Evolutionary conservation across 1,140 invertebrate genomes (phyloP).

Genomic region (Tribolium madens): DNA sequence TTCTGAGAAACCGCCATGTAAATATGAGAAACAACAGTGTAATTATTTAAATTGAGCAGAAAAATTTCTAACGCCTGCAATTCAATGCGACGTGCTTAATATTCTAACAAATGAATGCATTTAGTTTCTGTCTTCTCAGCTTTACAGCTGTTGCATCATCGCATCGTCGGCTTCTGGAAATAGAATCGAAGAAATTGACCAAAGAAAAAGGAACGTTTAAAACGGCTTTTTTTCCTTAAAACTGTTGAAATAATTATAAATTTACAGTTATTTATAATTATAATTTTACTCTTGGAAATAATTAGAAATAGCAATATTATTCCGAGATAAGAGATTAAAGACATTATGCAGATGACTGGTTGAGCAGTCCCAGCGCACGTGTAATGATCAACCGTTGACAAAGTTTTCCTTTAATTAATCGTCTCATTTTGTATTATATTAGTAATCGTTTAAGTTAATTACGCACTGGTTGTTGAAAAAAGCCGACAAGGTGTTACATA

Average conservation of each 20-base stretch:
- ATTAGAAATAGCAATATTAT: too few relatives aligned
- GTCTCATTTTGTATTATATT: background rate
- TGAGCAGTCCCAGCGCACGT: background rate
- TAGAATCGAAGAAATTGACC: background rate
- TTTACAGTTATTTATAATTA: background rate
- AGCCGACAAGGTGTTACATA: conserved; percentile 26
- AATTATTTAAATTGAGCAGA: conserved; percentile 12
- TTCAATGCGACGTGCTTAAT: conserved; percentile 3
- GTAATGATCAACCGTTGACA: background rate
- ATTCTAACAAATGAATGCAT: conserved; percentile 5
- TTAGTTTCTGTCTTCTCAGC: conserved; percentile 15
- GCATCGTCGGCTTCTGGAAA: background rate
- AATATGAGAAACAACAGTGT: background rate
- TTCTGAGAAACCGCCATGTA: background rate
- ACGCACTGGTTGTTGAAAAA: background rate
- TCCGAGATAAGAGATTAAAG: background rate
- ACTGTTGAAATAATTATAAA: background rate
- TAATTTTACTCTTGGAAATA: too few relatives aligned
- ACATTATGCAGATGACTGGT: conserved; percentile 4
- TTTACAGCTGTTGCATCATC: conserved; percentile 7
- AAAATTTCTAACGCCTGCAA: conserved; percentile 2
- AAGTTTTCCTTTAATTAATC: conserved; percentile 14
- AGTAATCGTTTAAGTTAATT: conserved; percentile 9
- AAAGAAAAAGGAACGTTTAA: background rate
- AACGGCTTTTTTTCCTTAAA: too few relatives aligned